Evolutionary conservation across 2,113 vertebrate species (phyloP).

Genomic region (Catharus fuscescens): DNA sequence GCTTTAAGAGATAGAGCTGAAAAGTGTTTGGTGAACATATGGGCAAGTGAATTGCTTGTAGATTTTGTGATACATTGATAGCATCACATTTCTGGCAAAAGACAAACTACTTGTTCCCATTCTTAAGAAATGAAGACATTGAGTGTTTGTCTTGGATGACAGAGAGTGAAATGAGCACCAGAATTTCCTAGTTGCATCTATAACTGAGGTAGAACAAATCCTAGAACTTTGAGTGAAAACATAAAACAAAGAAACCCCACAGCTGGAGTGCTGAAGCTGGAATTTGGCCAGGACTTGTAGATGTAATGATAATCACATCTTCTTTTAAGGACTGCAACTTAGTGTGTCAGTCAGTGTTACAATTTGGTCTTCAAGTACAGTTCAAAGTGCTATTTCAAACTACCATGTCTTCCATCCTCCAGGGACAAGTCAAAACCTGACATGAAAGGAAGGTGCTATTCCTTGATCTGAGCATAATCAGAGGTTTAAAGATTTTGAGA

Average conservation of each 20-base stretch:
- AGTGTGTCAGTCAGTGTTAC: neutral
- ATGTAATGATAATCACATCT: neutral
- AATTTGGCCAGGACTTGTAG: neutral
- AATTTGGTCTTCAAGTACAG: neutral
- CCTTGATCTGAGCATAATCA: neutral
- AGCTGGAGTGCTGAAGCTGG: neutral
- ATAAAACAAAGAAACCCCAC: neutral
- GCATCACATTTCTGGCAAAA: constrained; percentile 27
- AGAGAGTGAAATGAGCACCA: neutral
- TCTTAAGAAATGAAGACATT: neutral
- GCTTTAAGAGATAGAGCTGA: constrained; percentile 24
- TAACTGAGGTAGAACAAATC: neutral
- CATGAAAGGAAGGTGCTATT: neutral
- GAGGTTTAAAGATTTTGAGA: neutral
- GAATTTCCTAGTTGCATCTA: neutral
- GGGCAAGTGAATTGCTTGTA: neutral
- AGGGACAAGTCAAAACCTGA: neutral
- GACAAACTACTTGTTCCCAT: neutral
- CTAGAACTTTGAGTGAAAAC: neutral
- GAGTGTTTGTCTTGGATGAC: neutral
- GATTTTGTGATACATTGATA: neutral
- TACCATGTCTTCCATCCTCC: neutral
- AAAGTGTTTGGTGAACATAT: constrained; percentile 29
- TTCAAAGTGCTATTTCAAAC: neutral
- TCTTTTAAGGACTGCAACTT: neutral